Percentiles rank a stretch among this genome's conserved stretches.
These are phyloP conservation scores for Drosophila koepferae DNA, from an alignment of 2,888 invertebrate species.

Conservation along the genomic window DNA sequence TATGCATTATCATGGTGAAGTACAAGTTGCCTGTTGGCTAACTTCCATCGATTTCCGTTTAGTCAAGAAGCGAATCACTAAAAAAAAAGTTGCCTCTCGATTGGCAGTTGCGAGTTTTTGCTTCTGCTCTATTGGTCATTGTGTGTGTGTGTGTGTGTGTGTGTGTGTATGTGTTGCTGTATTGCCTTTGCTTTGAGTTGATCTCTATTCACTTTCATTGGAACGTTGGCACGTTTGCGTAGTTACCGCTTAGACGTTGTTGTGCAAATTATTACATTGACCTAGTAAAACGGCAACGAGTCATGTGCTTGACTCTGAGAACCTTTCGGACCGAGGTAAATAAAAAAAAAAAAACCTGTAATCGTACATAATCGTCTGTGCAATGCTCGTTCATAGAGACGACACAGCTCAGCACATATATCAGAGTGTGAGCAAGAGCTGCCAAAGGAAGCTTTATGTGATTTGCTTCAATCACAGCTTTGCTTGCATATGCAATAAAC, in stretches of 20 bases:
- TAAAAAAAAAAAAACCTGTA: no score
- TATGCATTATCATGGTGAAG: constrained; percentile 7
- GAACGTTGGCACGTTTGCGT: constrained; percentile 59
- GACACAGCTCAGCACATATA: not conserved
- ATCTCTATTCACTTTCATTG: constrained; percentile 61
- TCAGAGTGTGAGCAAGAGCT: not conserved
- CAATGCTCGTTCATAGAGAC: not conserved
- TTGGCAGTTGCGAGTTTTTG: constrained; percentile 49
- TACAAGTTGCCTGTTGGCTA: constrained; percentile 42
- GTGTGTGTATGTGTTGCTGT: not conserved
- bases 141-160: not conserved
- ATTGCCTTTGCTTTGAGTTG: constrained; percentile 19
- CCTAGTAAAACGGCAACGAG: constrained; percentile 61
- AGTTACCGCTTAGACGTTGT: constrained; percentile 62
- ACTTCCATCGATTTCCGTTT: constrained; percentile 75
- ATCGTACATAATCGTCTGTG: not conserved
- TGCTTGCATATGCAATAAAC: not conserved
- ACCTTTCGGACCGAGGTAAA: constrained; percentile 7
- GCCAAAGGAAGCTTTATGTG: not conserved
- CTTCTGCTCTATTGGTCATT: constrained; percentile 5
- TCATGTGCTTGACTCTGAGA: constrained; percentile 25
- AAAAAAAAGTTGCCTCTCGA: constrained; percentile 58
- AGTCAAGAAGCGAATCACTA: constrained; percentile 65
- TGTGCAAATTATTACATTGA: constrained; percentile 76
- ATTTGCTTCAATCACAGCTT: not conserved